A percentile compares a stretch with the other conserved stretches of the same genome.
phyloP scores from a whole-genome alignment of 2,113 vertebrate species.

The Helogale parvula region DNA sequence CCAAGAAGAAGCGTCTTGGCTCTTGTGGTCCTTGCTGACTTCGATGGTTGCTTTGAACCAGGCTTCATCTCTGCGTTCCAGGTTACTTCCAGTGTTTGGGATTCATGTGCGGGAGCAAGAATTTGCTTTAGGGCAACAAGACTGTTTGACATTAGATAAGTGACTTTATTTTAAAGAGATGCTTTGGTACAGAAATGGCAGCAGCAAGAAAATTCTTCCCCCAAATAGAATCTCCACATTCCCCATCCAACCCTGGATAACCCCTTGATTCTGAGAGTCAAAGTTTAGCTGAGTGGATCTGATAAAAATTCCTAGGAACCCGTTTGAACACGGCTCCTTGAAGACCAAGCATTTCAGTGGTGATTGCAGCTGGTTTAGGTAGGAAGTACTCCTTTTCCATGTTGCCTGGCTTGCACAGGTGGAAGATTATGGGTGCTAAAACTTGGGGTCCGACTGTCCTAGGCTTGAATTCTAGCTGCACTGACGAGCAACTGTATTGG shows the following conservation, averaged over 20 bases:
- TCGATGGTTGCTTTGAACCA: not conserved
- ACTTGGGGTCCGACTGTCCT: not conserved
- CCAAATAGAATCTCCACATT: not conserved
- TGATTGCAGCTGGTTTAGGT: not conserved
- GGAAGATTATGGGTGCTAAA: not conserved
- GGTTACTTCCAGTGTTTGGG: not conserved
- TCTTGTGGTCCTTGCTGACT: not conserved
- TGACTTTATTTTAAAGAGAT: constrained; percentile 28
- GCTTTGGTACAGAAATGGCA: constrained; percentile 24
- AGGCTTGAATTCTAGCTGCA: not conserved
- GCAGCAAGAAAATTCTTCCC: not conserved
- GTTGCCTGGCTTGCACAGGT: not conserved
- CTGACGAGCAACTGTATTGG: not conserved
- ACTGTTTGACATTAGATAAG: not conserved
- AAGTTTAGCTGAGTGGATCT: not conserved
- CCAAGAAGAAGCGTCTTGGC: not conserved
- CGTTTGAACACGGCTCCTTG: not conserved
- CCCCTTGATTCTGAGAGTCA: not conserved
- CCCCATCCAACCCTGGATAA: not conserved
- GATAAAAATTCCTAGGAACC: not conserved
- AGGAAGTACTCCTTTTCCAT: not conserved
- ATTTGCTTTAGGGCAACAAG: not conserved
- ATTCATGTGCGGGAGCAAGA: not conserved
- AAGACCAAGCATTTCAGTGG: not conserved
- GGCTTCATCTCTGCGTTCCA: not conserved